phyloP scores from a whole-genome alignment of 2,888 invertebrate genomes.

The Lobophora halterata region DNA sequence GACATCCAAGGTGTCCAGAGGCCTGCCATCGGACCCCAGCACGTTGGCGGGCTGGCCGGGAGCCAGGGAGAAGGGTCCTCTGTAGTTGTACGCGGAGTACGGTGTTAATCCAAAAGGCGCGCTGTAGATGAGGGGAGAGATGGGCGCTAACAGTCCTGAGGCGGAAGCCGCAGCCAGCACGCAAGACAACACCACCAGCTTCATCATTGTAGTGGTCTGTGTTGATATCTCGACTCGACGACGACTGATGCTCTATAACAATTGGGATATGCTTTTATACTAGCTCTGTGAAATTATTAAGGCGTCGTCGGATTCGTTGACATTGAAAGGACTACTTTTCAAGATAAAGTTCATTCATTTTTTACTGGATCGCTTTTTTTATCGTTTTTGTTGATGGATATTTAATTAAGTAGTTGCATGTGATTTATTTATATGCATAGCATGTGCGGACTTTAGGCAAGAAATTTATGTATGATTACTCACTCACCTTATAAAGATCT shows the following conservation, averaged over 20 bases:
- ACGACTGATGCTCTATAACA: conserved; percentile 58
- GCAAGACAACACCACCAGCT: conserved; percentile 83
- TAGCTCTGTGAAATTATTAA: conserved; percentile 39
- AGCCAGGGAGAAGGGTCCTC: conserved; percentile 65
- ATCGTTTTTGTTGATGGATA: conserved; percentile 27
- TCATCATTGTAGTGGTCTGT: conserved; percentile 75
- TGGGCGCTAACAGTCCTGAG: conserved; percentile 26
- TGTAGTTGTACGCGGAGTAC: conserved; percentile 54
- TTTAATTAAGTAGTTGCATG: conserved; percentile 28
- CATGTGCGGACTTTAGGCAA: background rate
- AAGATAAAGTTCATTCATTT: conserved; percentile 24
- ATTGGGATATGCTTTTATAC: conserved; percentile 53
- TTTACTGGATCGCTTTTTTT: conserved; percentile 39
- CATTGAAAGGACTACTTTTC: conserved; percentile 65
- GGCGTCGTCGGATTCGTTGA: conserved; percentile 55
- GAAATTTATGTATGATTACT: background rate
- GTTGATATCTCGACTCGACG: conserved; percentile 49
- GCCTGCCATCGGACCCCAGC: conserved; percentile 65
- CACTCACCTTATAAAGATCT: background rate
- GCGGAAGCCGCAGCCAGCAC: conserved; percentile 80
- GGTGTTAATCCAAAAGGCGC: conserved; percentile 25
- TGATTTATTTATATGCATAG: conserved; percentile 4
- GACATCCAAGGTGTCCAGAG: conserved; percentile 69
- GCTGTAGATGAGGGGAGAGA: conserved; percentile 28
- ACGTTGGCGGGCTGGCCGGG: conserved; percentile 71